Evolutionary conservation across 2,113 vertebrate species (phyloP).

Genomic region (Protomyctophum bolini): DNA sequence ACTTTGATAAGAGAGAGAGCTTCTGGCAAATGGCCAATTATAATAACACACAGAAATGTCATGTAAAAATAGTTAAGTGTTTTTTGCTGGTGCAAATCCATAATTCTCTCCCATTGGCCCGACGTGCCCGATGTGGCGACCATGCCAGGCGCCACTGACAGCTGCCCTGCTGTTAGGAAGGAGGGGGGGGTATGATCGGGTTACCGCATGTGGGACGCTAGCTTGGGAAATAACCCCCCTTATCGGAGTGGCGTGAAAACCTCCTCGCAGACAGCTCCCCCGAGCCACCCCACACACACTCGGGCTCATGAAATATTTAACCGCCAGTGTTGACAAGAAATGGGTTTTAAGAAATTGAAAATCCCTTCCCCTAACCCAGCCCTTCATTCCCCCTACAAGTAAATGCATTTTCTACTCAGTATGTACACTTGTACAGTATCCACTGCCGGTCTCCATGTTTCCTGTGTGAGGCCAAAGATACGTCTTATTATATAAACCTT

Average conservation of each 20-base stretch:
- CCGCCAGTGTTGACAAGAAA: constrained; percentile 85
- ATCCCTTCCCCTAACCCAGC: neutral
- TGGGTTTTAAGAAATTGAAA: constrained; percentile 83
- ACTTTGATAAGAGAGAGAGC: constrained; percentile 37
- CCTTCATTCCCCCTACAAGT: constrained; percentile 75
- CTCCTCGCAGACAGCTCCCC: constrained; percentile 77
- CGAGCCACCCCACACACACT: constrained; percentile 78
- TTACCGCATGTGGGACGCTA: constrained; percentile 72
- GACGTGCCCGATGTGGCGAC: constrained; percentile 24
- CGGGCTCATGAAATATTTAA: constrained; percentile 89
- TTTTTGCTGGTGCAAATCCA: constrained; percentile 31
- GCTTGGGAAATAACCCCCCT: constrained; percentile 77
- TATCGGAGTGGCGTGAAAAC: constrained; percentile 75
- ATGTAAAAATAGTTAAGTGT: constrained; percentile 44
- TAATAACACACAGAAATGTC: constrained; percentile 41
- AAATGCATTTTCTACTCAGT: constrained; percentile 75
- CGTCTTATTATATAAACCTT: constrained; percentile 51
- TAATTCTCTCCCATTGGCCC: constrained; percentile 6
- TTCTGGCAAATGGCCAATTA: constrained; percentile 52
- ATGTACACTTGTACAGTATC: constrained; percentile 12
- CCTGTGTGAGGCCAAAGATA: constrained; percentile 35
- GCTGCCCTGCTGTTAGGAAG: constrained; percentile 48
- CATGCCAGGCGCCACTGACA: constrained; percentile 52
- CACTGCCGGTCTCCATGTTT: constrained; percentile 39
- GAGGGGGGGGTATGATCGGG: constrained; percentile 56